Percentiles rank a stretch among this genome's conserved stretches.
Evolutionary conservation across 2,797 vertebrate genomes (phyloP).

Genomic region (Propithecus perrieri): DNA sequence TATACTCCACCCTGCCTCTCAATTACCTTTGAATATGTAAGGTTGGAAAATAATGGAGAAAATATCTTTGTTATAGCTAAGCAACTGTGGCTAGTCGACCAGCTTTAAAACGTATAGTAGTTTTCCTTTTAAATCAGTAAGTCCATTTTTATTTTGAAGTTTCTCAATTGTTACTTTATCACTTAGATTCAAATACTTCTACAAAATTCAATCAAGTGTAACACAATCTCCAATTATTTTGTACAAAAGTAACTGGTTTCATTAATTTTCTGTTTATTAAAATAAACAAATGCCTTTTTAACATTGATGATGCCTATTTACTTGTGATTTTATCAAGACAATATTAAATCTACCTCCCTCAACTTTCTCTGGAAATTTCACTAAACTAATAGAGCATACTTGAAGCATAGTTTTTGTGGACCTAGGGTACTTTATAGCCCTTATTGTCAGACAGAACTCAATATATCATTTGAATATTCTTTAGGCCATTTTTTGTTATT

Average conservation of each 20-base stretch:
- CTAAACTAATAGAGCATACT: not conserved
- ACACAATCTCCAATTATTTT: not conserved
- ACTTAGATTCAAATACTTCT: not conserved
- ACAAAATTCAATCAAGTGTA: not conserved
- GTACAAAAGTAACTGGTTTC: not conserved
- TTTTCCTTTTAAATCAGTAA: not conserved
- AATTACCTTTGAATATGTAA: not conserved
- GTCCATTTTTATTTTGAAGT: not conserved
- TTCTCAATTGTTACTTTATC: constrained; percentile 46
- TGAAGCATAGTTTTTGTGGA: not conserved
- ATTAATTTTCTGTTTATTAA: not conserved
- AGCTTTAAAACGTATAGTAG: not conserved
- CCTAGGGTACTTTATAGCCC: not conserved
- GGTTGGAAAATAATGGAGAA: not conserved
- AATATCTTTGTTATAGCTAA: not conserved
- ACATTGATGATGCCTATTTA: not conserved
- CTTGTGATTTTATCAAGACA: not conserved
- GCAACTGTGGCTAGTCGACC: not conserved
- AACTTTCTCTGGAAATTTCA: not conserved
- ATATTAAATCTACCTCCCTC: not conserved
- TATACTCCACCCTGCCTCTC: not conserved
- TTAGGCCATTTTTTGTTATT: not conserved
- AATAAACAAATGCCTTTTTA: not conserved
- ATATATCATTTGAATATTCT: not conserved
- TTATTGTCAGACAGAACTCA: not conserved